phyloP scores from a whole-genome alignment of 2,113 vertebrate species.

The Hiodon tergisus region DNA sequence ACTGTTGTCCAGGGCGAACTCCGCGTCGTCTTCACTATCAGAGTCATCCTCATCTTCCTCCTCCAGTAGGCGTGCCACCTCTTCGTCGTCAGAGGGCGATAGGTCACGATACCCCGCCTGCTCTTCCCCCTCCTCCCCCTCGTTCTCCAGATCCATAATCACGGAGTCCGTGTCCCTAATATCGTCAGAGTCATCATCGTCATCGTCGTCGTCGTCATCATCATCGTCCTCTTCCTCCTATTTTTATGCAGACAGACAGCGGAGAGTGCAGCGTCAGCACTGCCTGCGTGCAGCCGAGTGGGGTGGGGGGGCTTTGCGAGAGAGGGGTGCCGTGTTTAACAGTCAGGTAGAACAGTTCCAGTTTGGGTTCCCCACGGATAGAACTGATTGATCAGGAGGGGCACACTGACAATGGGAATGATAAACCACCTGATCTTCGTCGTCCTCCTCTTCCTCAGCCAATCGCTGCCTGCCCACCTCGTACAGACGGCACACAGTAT shows the following conservation, averaged over 20 bases:
- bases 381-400: not conserved
- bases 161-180: constrained; percentile 88
- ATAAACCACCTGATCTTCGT: constrained; percentile 88
- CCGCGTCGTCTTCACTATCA: constrained; percentile 71
- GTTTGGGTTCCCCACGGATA: not conserved
- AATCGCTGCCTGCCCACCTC: constrained; percentile 93
- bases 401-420: not conserved
- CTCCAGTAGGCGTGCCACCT: constrained; percentile 81
- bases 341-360: not conserved
- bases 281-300: not conserved
- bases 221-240: constrained; percentile 85
- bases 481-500: constrained; percentile 93
- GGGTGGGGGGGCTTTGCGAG: too few relatives aligned
- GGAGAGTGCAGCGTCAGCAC: not conserved
- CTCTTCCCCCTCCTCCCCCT: constrained; percentile 78
- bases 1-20: constrained; percentile 90
- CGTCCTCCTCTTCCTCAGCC: constrained; percentile 95
- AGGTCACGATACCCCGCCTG: constrained; percentile 88
- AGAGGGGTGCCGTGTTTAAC: too few relatives aligned
- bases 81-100: constrained; percentile 86
- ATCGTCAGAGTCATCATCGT: constrained; percentile 87
- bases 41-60: constrained; percentile 62
- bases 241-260: constrained; percentile 60
- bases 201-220: constrained; percentile 86
- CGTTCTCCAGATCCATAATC: constrained; percentile 84